phyloP scores from a whole-genome alignment of 53 echinoderm and acorn worm species.

The Zoroaster sp. region DNA sequence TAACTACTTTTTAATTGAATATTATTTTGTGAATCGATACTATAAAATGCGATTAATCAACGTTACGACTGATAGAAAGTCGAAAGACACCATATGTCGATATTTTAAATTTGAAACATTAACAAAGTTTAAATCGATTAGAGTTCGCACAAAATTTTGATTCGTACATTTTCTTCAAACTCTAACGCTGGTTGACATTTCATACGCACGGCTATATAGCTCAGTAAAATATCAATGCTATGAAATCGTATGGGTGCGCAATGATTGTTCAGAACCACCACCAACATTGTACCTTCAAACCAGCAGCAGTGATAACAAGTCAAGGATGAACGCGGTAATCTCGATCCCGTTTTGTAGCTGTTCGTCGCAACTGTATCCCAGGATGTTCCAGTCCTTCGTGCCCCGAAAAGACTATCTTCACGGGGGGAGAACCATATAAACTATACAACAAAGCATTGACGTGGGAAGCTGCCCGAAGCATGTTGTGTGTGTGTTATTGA shows the following conservation, averaged over 20 bases:
- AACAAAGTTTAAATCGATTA: not conserved
- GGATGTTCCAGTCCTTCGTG: not conserved
- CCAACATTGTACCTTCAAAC: not conserved
- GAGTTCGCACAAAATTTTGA: too few species aligned
- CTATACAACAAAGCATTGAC: not conserved
- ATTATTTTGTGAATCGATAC: too few species aligned
- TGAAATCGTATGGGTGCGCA: not conserved
- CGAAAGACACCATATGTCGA: not conserved
- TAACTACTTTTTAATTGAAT: too few species aligned
- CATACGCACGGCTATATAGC: too few species aligned
- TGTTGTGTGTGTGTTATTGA: not conserved
- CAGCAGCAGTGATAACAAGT: not conserved
- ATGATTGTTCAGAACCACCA: not conserved
- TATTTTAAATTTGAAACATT: too few species aligned
- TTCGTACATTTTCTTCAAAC: too few species aligned
- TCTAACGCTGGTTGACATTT: too few species aligned
- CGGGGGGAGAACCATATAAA: slow-evolving; percentile 1
- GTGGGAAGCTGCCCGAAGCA: slow-evolving; percentile 2
- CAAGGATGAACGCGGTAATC: not conserved
- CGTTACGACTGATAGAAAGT: not conserved
- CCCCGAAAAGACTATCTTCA: not conserved
- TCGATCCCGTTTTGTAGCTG: not conserved
- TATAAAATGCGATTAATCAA: too few species aligned
- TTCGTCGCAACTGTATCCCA: not conserved
- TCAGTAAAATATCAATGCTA: too few species aligned